These are phyloP conservation scores for Lacerta bilineata DNA, from an alignment of 2,797 vertebrate genomes.

Conservation along the genomic window DNA sequence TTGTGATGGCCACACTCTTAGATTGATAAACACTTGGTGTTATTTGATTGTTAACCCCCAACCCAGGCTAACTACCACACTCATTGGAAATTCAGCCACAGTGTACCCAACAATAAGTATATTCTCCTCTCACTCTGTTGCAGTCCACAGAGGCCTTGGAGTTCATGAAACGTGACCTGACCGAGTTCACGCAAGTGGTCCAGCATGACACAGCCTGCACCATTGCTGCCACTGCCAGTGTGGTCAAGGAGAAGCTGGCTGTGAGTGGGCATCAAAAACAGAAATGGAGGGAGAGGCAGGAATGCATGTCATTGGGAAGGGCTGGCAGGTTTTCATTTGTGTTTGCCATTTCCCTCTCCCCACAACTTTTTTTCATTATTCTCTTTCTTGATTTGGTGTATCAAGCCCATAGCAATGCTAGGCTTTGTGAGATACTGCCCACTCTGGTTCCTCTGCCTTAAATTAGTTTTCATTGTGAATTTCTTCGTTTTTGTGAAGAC, in stretches of 20 bases:
- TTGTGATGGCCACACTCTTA: not conserved
- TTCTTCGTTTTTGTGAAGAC: slow-evolving; percentile 79
- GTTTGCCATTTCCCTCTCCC: not conserved
- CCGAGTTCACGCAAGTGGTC: slow-evolving; percentile 94
- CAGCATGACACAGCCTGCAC: slow-evolving; percentile 98
- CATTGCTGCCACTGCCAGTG: slow-evolving; percentile 94
- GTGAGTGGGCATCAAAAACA: slow-evolving; percentile 79
- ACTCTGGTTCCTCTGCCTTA: not conserved
- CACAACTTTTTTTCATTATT: not conserved
- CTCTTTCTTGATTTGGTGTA: not conserved
- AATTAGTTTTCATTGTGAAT: slow-evolving; percentile 5
- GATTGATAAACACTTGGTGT: not conserved
- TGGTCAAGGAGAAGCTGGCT: slow-evolving; percentile 93
- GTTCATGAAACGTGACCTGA: slow-evolving; percentile 95
- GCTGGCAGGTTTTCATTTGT: not conserved
- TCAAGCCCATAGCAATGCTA: not conserved
- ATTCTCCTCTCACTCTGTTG: slow-evolving; percentile 17
- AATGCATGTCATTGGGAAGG: not conserved
- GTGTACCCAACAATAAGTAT: not conserved
- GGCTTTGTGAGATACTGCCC: not conserved
- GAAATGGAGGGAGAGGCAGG: too few species aligned
- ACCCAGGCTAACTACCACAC: not conserved
- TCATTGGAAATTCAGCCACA: not conserved
- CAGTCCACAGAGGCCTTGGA: slow-evolving; percentile 97
- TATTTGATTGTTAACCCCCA: not conserved